These are phyloP conservation scores for Climacteris rufus DNA, from an alignment of 2,113 vertebrate species.

Conservation along the genomic window DNA sequence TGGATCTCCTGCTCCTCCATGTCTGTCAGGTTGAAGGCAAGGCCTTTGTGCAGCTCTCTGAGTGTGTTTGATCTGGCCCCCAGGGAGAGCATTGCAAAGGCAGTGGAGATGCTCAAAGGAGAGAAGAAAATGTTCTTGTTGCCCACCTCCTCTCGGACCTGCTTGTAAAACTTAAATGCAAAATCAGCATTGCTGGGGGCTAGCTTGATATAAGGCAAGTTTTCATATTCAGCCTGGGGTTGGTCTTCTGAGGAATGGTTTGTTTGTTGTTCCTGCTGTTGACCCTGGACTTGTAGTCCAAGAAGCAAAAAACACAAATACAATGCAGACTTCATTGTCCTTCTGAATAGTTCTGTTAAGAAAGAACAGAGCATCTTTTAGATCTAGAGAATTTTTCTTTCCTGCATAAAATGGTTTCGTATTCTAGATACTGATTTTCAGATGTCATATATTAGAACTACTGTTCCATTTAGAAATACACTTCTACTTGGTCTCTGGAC, in stretches of 20 bases:
- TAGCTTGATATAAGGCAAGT: not conserved
- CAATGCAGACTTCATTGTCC: slow-evolving; percentile 43
- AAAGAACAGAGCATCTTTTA: not conserved
- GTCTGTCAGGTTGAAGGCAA: slow-evolving; percentile 69
- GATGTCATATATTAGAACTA: not conserved
- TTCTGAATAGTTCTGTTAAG: slow-evolving; percentile 17
- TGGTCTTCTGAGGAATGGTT: not conserved
- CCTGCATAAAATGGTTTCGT: not conserved
- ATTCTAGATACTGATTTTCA: not conserved
- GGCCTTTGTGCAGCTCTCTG: slow-evolving; percentile 69
- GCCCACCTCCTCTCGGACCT: not conserved
- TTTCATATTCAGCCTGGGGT: not conserved
- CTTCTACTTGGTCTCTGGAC: not conserved
- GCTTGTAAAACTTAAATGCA: slow-evolving; percentile 78
- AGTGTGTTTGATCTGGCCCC: slow-evolving; percentile 77
- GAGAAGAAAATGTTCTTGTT: slow-evolving; percentile 83
- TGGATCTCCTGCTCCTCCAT: slow-evolving; percentile 67
- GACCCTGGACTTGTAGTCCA: slow-evolving; percentile 38
- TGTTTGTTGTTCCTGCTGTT: not conserved
- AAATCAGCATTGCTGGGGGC: slow-evolving; percentile 75
- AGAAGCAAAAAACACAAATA: slow-evolving; percentile 49
- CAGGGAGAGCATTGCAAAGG: slow-evolving; percentile 78
- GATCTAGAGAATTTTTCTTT: not conserved
- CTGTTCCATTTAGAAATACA: not conserved
- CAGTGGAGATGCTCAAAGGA: slow-evolving; percentile 79